A percentile compares a stretch with the other conserved stretches of the same genome.
phyloP scores from a whole-genome alignment of 2,888 invertebrate species.

The Deilephila elpenor region DNA sequence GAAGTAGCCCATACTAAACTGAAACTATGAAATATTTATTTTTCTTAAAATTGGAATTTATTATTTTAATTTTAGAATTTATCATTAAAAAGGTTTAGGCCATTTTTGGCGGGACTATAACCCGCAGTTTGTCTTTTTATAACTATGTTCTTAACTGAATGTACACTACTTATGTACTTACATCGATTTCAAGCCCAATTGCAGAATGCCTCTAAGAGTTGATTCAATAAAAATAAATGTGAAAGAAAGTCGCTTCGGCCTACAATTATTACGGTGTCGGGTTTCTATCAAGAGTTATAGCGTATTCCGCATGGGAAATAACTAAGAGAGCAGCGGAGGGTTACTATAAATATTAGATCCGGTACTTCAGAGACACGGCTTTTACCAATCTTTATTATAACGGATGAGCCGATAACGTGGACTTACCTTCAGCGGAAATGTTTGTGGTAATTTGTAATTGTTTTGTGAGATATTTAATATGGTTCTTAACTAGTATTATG shows the following conservation, averaged over 20 bases:
- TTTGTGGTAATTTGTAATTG: not conserved
- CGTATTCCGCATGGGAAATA: constrained; percentile 43
- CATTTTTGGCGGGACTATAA: too few relatives aligned
- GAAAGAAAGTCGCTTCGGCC: constrained; percentile 1
- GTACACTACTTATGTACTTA: too few relatives aligned
- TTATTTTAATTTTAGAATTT: too few relatives aligned
- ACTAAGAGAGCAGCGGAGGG: constrained; percentile 46
- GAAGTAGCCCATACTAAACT: too few relatives aligned
- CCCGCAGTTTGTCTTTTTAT: too few relatives aligned
- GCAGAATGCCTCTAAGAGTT: too few relatives aligned
- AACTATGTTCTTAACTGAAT: too few relatives aligned
- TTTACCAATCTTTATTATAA: constrained; percentile 58
- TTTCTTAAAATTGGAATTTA: too few relatives aligned
- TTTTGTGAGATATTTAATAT: not conserved
- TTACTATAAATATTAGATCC: constrained; percentile 17
- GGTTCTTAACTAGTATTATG: not conserved
- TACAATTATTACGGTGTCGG: constrained; percentile 6
- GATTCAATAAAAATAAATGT: not conserved
- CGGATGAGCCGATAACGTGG: constrained; percentile 48
- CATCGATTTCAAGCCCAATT: not conserved
- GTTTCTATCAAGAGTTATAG: constrained; percentile 23
- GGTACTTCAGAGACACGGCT: constrained; percentile 27
- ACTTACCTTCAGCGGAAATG: not conserved
- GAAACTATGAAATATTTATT: too few relatives aligned
- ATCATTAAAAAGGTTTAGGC: too few relatives aligned